Conservation (phyloP, 2,797 vertebrate genomes). For the Phrynocephalus vlangalii region DNA sequence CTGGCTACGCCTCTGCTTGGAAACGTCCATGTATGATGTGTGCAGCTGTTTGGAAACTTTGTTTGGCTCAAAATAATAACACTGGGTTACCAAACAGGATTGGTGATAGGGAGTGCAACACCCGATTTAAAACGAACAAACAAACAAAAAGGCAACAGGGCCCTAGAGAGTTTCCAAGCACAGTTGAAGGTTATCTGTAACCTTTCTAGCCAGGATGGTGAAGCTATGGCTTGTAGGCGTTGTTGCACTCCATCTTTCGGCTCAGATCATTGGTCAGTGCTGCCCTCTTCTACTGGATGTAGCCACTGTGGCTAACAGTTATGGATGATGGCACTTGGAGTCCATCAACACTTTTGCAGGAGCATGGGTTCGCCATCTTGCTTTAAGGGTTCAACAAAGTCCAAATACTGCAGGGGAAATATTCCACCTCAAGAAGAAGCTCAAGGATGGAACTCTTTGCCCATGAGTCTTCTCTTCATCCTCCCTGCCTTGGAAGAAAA, state of each 20-base stretch:
- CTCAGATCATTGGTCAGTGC: too few relatives aligned
- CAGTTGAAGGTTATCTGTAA: background rate
- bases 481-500: background rate
- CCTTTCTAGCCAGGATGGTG: background rate
- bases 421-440: background rate
- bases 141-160: too few relatives aligned
- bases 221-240: background rate
- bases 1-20: too few relatives aligned
- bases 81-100: background rate
- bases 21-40: background rate
- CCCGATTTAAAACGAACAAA: too few relatives aligned
- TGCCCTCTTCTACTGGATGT: background rate
- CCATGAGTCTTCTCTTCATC: background rate
- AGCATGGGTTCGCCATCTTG: background rate
- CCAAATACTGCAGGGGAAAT: background rate
- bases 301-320: background rate
- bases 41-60: background rate
- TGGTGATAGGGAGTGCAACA: background rate
- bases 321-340: background rate
- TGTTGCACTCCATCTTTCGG: background rate
- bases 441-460: background rate
- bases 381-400: background rate
- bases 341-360: background rate
- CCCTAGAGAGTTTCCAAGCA: background rate
- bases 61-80: background rate